Evolutionary conservation across 1,140 invertebrate species (phyloP).

Genomic region (Thaumatotibia leucotreta): DNA sequence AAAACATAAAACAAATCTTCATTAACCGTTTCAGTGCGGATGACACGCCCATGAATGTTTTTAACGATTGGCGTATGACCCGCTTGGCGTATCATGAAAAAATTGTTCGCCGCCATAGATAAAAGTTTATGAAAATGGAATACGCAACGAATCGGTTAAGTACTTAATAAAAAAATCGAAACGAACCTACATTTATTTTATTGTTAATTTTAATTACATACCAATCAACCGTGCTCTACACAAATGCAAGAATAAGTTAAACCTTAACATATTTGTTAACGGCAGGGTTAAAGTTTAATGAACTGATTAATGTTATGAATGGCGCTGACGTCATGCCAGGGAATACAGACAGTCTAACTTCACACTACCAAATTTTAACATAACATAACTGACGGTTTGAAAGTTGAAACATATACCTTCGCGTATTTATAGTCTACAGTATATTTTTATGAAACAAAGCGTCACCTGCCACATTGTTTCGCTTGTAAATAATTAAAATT

Average conservation of each 20-base stretch:
- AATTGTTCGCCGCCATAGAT: too few relatives aligned
- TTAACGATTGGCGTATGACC: too few relatives aligned
- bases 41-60: too few relatives aligned
- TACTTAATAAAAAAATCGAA: too few relatives aligned
- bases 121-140: too few relatives aligned
- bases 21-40: too few relatives aligned
- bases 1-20: too few relatives aligned
- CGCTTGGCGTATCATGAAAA: too few relatives aligned
- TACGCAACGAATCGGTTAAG: too few relatives aligned
- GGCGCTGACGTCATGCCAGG: background rate
- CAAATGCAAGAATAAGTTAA: background rate
- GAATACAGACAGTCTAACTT: background rate
- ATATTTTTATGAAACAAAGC: background rate
- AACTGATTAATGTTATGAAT: background rate
- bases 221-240: too few relatives aligned
- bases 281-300: background rate
- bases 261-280: background rate
- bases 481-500: constrained; percentile 7
- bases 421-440: background rate
- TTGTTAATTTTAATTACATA: too few relatives aligned
- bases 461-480: background rate
- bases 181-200: too few relatives aligned
- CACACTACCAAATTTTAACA: background rate
- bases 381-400: background rate
- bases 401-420: background rate